Percentiles rank a stretch among this genome's conserved stretches.
These are phyloP conservation scores for Pheosia tremula DNA, from an alignment of 2,888 invertebrate genomes.

Conservation along the genomic window DNA sequence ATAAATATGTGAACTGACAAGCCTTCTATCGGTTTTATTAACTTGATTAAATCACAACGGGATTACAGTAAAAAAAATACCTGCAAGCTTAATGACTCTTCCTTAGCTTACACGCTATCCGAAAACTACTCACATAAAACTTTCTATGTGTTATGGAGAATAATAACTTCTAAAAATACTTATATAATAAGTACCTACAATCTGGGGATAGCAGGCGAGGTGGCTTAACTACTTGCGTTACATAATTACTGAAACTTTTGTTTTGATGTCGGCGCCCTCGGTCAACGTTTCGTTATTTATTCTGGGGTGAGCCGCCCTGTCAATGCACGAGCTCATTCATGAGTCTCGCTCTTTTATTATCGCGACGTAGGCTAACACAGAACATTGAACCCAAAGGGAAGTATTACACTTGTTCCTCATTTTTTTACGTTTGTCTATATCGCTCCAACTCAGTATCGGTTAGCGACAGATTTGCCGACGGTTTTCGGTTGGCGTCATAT, in stretches of 20 bases:
- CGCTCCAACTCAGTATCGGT: slow-evolving; percentile 20
- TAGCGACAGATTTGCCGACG: not conserved
- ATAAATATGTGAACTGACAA: too few species aligned
- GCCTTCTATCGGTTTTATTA: too few species aligned
- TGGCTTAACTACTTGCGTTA: slow-evolving; percentile 10
- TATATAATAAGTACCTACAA: not conserved
- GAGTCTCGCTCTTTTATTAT: slow-evolving; percentile 72
- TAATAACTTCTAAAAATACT: not conserved
- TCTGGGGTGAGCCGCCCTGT: slow-evolving; percentile 74
- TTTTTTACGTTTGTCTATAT: slow-evolving; percentile 64
- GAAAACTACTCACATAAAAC: too few species aligned
- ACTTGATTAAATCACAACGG: too few species aligned
- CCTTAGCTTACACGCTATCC: too few species aligned
- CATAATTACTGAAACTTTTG: slow-evolving; percentile 25
- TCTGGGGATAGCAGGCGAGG: slow-evolving; percentile 1
- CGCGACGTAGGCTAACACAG: slow-evolving; percentile 67
- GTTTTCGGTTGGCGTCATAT: not conserved
- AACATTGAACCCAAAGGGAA: slow-evolving; percentile 81
- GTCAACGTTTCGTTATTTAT: slow-evolving; percentile 45
- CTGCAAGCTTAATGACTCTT: too few species aligned
- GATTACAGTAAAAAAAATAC: too few species aligned
- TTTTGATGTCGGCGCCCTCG: slow-evolving; percentile 33
- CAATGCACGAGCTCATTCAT: slow-evolving; percentile 75
- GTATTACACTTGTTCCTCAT: slow-evolving; percentile 71
- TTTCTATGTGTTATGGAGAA: not conserved